Percentiles rank a stretch among this genome's conserved stretches.
These are phyloP conservation scores for Cyprinodon brontotheroides DNA, from an alignment of 2,113 vertebrate species.

Conservation along the genomic window DNA sequence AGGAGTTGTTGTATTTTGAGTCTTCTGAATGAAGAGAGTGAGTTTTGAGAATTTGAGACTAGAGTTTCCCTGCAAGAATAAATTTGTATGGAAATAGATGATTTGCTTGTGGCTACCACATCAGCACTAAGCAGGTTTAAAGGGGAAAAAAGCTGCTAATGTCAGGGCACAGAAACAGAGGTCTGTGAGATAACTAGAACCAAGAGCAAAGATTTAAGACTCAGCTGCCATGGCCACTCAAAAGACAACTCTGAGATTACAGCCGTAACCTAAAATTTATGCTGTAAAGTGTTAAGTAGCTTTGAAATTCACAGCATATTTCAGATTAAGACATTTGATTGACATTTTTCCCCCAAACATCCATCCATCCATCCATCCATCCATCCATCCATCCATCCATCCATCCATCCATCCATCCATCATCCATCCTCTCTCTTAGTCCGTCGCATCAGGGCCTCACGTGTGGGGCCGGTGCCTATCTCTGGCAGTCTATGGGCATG, in stretches of 20 bases:
- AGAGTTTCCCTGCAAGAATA: slow-evolving; percentile 22
- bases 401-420: no score
- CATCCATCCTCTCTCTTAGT: no score
- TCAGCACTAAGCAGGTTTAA: slow-evolving; percentile 61
- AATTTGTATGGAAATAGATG: slow-evolving; percentile 46
- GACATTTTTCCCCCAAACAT: neutral
- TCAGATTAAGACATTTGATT: neutral
- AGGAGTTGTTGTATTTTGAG: slow-evolving; percentile 24
- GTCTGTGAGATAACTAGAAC: slow-evolving; percentile 29
- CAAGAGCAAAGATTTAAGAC: neutral
- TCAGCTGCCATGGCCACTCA: neutral
- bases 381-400: no score
- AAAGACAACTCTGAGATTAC: neutral
- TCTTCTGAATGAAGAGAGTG: slow-evolving; percentile 9
- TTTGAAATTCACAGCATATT: neutral
- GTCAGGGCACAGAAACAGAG: slow-evolving; percentile 49
- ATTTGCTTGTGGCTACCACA: slow-evolving; percentile 32
- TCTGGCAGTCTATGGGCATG: no score
- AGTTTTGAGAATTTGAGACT: slow-evolving; percentile 32
- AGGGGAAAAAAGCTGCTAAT: slow-evolving; percentile 36
- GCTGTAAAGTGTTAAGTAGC: neutral
- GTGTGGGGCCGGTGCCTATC: no score
- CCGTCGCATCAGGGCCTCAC: no score
- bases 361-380: no score
- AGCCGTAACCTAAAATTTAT: neutral